Evolutionary conservation across 2,113 vertebrate species (phyloP).

Genomic region (Ammodytes marinus): DNA sequence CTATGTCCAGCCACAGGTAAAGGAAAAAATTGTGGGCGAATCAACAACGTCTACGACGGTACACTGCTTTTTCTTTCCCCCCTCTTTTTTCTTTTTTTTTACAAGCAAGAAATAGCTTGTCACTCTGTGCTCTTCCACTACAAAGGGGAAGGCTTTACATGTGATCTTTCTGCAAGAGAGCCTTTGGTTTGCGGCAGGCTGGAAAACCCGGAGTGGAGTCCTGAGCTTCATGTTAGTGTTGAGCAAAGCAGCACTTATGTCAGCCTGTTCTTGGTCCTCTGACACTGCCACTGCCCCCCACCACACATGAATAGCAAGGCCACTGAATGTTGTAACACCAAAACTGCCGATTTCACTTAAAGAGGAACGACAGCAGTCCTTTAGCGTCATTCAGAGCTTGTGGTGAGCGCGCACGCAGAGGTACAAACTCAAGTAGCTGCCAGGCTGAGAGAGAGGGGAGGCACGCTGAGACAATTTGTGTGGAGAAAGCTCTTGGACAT

Average conservation of each 20-base stretch:
- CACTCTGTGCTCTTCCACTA: slow-evolving; percentile 90
- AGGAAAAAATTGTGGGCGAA: slow-evolving; percentile 68
- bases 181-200: slow-evolving; percentile 82
- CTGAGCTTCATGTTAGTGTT: slow-evolving; percentile 30
- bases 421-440: slow-evolving; percentile 43
- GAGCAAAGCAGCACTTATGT: slow-evolving; percentile 27
- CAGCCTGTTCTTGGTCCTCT: slow-evolving; percentile 34
- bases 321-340: slow-evolving; percentile 31
- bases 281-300: slow-evolving; percentile 17
- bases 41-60: slow-evolving; percentile 77
- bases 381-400: slow-evolving; percentile 55
- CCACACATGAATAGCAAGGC: slow-evolving; percentile 20
- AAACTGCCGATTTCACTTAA: slow-evolving; percentile 19
- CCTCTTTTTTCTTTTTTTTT: slow-evolving; percentile 66
- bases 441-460: slow-evolving; percentile 63
- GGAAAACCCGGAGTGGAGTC: slow-evolving; percentile 91
- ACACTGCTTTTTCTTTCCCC: slow-evolving; percentile 57
- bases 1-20: slow-evolving; percentile 78
- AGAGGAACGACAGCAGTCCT: slow-evolving; percentile 38
- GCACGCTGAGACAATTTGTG: slow-evolving; percentile 64
- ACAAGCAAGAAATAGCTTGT: slow-evolving; percentile 89
- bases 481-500: slow-evolving; percentile 71
- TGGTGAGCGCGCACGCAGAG: slow-evolving; percentile 37
- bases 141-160: slow-evolving; percentile 92
- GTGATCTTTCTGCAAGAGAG: slow-evolving; percentile 92